Evolutionary conservation across 2,888 invertebrate species (phyloP), one percentile per base, ranked within the genome.

Genomic region (Tenthredo distinguenda): DNA sequence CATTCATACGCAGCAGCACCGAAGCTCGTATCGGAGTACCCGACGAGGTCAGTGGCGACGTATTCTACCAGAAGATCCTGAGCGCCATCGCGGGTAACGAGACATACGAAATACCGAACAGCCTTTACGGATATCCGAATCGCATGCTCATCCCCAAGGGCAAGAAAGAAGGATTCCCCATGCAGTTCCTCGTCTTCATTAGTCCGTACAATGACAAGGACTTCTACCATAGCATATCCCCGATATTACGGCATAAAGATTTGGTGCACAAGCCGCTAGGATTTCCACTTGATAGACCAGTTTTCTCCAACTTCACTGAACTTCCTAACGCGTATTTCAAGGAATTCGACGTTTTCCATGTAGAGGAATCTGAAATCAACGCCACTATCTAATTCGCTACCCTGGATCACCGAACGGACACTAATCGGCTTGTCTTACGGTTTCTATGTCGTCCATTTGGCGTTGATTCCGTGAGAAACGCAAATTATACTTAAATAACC

Each of bases 81-180:
- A 90, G 88, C 21, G 88, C 91, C 0, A 87, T 94, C 77, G 93
- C 95, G 47, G 95, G 94, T 26, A 94, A 94, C 50, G 94, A 94
- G 86, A 94, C 95, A 71, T 94, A 95, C 92, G 94, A 86, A 9
- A 90, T 91, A 79, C 71, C 90, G 82, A 87, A 90, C 82, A 89
- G 91, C 31, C 94, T 96, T 90, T 96, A 95, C 87, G 96, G 96
- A 81, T 96, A 96, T 95, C 97, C 97, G 2, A 94, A 95, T 40
- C 96, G 97, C 89, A 94, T 97, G 72, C 91, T 97, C 65, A 94
- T 97, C 84, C 97, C 97, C 74, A 96, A 94, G 90, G 97, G 97
- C 91, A 95, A 93, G 87, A 93, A 94, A 83, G 95, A 95, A 86
- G 97, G 97, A 84, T 94, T 96, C 94, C 94, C 95, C 40, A 95